Conservation (phyloP, 2,888 invertebrate genomes). For the Lapara coniferarum region DNA sequence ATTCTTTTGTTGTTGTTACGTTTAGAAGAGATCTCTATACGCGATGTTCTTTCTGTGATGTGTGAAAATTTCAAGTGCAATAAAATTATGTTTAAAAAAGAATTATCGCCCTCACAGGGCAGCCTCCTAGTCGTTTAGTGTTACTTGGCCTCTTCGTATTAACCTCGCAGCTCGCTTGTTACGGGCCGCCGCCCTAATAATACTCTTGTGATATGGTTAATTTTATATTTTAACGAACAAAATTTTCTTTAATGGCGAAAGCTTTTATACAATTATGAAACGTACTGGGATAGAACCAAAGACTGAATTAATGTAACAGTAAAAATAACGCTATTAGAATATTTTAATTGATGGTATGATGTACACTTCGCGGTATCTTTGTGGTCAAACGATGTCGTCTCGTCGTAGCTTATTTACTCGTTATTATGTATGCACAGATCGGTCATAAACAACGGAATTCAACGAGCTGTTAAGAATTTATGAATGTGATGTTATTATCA, state of each 20-base stretch:
- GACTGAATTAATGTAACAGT: constrained; percentile 73
- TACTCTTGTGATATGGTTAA: constrained; percentile 25
- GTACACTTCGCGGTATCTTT: constrained; percentile 28
- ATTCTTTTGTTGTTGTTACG: constrained; percentile 34
- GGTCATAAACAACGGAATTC: constrained; percentile 29
- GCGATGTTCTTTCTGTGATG: constrained; percentile 70
- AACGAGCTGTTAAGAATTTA: constrained; percentile 26
- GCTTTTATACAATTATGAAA: constrained; percentile 57
- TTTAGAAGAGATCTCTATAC: constrained; percentile 64
- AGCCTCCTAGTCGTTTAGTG: constrained; percentile 56
- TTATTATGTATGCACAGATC: constrained; percentile 23
- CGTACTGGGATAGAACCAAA: constrained; percentile 76
- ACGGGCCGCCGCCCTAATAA: constrained; percentile 50
- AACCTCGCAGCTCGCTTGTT: constrained; percentile 49
- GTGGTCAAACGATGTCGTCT: constrained; percentile 24
- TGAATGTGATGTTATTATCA: constrained; percentile 16
- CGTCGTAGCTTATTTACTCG: constrained; percentile 20
- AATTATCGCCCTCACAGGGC: constrained; percentile 49
- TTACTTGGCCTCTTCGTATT: constrained; percentile 41
- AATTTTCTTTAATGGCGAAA: constrained; percentile 52
- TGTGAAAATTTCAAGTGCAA: constrained; percentile 69
- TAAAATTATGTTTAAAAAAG: constrained; percentile 47
- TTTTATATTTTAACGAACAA: constrained; percentile 51
- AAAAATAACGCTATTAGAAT: constrained; percentile 72
- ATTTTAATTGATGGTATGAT: constrained; percentile 53